These are phyloP conservation scores for Cepaea nemoralis DNA, from an alignment of 1,140 invertebrate genomes.

Conservation along the genomic window DNA sequence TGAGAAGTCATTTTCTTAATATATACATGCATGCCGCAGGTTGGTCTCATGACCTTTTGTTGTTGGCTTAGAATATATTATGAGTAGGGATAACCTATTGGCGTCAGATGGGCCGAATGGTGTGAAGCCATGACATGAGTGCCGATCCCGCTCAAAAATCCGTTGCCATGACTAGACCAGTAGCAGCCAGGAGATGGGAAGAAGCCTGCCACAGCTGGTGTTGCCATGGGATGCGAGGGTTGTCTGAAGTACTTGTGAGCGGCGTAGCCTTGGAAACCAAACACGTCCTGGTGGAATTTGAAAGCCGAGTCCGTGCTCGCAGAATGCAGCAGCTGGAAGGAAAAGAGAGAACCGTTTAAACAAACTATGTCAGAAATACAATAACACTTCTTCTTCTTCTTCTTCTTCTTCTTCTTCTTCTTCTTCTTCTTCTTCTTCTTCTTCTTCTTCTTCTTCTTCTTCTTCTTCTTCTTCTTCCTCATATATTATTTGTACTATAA, in stretches of 20 bases:
- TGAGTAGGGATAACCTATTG: constrained; percentile 33
- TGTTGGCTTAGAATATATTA: no score
- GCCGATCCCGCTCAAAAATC: constrained; percentile 32
- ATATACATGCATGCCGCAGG: no score
- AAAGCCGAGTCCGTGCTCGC: constrained; percentile 32
- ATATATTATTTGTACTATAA: no score
- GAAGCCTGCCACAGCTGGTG: constrained; percentile 9
- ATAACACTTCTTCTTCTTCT: no score
- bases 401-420: no score
- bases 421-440: no score
- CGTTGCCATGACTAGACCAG: constrained; percentile 35
- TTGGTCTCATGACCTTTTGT: no score
- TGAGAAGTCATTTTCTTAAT: no score
- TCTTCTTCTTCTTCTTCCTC: no score
- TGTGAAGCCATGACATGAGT: constrained; percentile 32
- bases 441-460: no score
- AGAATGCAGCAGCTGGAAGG: constrained; percentile 24
- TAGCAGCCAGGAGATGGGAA: constrained; percentile 33
- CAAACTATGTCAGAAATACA: no score
- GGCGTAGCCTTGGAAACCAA: constrained; percentile 22
- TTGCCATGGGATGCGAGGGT: constrained; percentile 10
- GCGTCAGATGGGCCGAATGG: constrained; percentile 30
- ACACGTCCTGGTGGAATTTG: constrained; percentile 39
- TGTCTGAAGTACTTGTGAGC: constrained; percentile 38
- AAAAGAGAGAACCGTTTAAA: not conserved